Conservation (phyloP, 1,140 invertebrate genomes). For the Drosophila sp. region DNA sequence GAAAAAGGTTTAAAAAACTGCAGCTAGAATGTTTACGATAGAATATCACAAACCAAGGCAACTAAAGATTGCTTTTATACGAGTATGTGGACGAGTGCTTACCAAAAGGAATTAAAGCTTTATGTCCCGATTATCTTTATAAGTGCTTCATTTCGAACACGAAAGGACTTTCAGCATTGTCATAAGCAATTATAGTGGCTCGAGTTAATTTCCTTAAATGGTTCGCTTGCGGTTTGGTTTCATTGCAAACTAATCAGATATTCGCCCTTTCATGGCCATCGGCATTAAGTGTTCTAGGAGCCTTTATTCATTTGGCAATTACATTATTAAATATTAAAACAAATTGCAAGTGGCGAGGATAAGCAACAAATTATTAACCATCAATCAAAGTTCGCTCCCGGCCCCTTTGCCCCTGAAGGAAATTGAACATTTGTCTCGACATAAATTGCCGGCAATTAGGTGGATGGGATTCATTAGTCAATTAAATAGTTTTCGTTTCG, state of each 20-base stretch:
- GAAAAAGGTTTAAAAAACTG: too few species aligned
- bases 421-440: neutral
- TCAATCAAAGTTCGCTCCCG: neutral
- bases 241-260: neutral
- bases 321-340: slow-evolving; percentile 7
- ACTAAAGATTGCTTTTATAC: too few species aligned
- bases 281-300: neutral
- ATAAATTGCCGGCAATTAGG: neutral
- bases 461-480: neutral
- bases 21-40: too few species aligned
- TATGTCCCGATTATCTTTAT: too few species aligned
- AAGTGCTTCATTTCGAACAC: too few species aligned
- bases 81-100: too few species aligned
- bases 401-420: neutral
- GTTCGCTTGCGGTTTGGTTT: neutral
- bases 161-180: neutral
- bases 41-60: too few species aligned
- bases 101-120: too few species aligned
- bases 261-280: neutral
- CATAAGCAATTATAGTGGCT: neutral
- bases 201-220: neutral
- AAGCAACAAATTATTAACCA: neutral
- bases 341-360: neutral
- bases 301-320: neutral
- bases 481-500: neutral